phyloP scores from a whole-genome alignment of 2,888 invertebrate genomes.

The Chesias legatella region DNA sequence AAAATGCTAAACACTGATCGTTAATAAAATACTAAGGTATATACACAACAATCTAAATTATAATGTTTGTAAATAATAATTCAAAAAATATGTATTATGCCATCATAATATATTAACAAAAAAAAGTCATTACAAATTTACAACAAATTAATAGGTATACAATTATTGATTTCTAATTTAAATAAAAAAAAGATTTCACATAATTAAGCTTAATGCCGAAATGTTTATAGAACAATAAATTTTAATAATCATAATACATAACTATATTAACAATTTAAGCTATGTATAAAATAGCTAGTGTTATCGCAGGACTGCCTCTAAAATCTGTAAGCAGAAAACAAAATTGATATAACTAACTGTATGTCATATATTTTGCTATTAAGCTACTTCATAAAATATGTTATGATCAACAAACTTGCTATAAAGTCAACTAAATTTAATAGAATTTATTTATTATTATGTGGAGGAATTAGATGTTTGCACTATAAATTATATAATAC shows the following conservation, averaged over 20 bases:
- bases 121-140: constrained; percentile 41
- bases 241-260: constrained; percentile 17
- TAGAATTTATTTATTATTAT: constrained; percentile 10
- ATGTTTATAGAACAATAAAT: constrained; percentile 15
- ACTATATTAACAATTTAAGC: constrained; percentile 31
- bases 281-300: constrained; percentile 41
- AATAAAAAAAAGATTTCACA: constrained; percentile 45
- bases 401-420: constrained; percentile 2
- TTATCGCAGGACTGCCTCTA: constrained; percentile 34
- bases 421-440: constrained; percentile 17
- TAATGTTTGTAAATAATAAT: constrained; percentile 41
- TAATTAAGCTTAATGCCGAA: constrained; percentile 37
- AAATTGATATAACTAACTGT: constrained; percentile 10
- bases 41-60: constrained; percentile 71
- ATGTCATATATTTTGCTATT: constrained; percentile 17
- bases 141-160: constrained; percentile 42
- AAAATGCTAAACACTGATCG: constrained; percentile 55
- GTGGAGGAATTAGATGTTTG: constrained; percentile 14
- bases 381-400: constrained; percentile 20
- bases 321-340: constrained; percentile 21
- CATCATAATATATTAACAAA: constrained; percentile 58
- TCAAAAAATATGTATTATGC: constrained; percentile 56
- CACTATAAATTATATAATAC: constrained; percentile 6
- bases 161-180: constrained; percentile 22
- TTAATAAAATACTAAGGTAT: constrained; percentile 66